phyloP scores from a whole-genome alignment of 1,140 invertebrate genomes.

The Tetramorium parvispinum region DNA sequence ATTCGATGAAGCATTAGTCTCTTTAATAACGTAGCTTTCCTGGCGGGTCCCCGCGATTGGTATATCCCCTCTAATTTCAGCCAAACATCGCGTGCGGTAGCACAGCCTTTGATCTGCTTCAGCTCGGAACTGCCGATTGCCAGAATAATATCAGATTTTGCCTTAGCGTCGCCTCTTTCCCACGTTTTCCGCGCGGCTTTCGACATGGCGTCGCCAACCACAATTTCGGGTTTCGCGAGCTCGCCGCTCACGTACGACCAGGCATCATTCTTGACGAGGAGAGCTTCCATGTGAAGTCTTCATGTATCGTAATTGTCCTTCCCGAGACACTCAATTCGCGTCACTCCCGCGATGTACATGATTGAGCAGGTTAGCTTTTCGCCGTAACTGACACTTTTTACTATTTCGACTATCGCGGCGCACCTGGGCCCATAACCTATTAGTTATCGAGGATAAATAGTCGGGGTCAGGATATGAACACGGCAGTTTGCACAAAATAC shows the following conservation, averaged over 20 bases:
- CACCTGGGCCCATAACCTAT: too few species aligned
- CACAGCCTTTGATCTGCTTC: background rate
- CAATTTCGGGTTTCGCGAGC: background rate
- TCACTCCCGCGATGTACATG: too few species aligned
- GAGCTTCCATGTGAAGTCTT: background rate
- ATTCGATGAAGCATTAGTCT: background rate
- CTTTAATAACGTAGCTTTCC: background rate
- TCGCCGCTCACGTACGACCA: background rate
- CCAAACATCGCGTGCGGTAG: background rate
- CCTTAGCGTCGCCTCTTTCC: background rate
- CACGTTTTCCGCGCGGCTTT: background rate
- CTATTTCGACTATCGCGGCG: too few species aligned
- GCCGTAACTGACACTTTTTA: too few species aligned
- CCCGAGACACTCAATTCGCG: too few species aligned
- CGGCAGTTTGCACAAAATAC: too few species aligned
- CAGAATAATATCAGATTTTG: background rate
- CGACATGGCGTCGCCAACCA: background rate
- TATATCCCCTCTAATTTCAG: background rate
- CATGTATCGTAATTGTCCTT: background rate
- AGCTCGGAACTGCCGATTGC: background rate
- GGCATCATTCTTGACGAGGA: background rate
- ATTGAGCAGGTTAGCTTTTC: too few species aligned
- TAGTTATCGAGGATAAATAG: too few species aligned
- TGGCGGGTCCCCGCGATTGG: background rate
- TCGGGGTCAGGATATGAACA: too few species aligned